Base-by-base conservation (phyloP, 2,797 vertebrate genomes). In the Pantherophis vulpinus region DNA sequence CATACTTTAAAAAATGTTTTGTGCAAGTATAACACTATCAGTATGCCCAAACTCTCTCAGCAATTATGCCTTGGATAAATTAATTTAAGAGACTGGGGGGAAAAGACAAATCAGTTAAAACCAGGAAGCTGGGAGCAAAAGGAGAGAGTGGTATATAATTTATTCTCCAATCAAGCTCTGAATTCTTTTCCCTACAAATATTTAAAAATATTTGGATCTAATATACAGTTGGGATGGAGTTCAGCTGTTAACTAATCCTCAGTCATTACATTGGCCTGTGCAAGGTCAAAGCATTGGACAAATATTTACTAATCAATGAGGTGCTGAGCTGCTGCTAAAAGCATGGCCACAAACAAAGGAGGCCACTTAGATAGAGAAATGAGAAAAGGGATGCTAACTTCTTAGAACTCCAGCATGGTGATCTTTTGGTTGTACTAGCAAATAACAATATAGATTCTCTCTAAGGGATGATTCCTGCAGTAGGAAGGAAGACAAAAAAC, bases 281-380 rank as follows among this genome's bases (percentile, higher is more conserved):
- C 90, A 89, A 91, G 87, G 93, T 93, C 93, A 93, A 86, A 91
- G 87, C 87, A 56, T 54, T 86, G 90, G 56, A 87, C 90, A 93
- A 93, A 93, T 93, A 93, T 93, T 93, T 93, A 93, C 87, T 91
- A 63, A 91, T 91, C 93, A 89, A 93, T 93, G 93, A 91, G 93
- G 70, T 93, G 87, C 90, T 66, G 79, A 47, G 66, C 66, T 59
- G 79, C 86, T 55, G 86, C 66, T 83, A 56, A 93, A 87, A 89
- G 58, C 70, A 86, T 63, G 51, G 90, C 60, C 6, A 25, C 55
- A 58, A 88, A 91, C 87, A 66, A 83, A 93, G 86, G 32, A 87
- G 29, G 47, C 14, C 12, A 20, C 59, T 91, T 63, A 74, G 37
- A 86, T 54, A 63, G 58, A 55, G 47, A 63, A 91, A 37, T n/a